phyloP scores from a whole-genome alignment of 2,797 vertebrate genomes.

The Lithobates pipiens region DNA sequence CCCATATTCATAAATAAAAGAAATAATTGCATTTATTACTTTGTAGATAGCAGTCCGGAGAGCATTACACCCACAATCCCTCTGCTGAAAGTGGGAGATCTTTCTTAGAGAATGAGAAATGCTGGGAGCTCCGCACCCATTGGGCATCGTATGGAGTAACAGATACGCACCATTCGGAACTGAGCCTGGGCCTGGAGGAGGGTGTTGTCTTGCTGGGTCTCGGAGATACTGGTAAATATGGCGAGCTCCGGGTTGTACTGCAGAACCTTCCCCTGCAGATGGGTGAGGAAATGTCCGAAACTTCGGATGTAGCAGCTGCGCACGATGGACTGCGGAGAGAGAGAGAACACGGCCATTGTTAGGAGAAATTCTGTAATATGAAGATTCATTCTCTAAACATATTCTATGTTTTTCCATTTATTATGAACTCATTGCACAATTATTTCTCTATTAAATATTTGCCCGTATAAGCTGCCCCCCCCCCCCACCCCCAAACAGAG shows the following conservation, averaged over 20 bases:
- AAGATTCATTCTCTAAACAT: too few relatives aligned
- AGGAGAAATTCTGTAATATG: too few relatives aligned
- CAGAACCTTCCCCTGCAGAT: conserved; percentile 91
- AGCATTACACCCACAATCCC: too few relatives aligned
- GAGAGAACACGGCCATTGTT: background rate
- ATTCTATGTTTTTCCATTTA: too few relatives aligned
- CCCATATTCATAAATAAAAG: too few relatives aligned
- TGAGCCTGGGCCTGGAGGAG: conserved; percentile 96
- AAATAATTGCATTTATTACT: too few relatives aligned
- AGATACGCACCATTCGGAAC: conserved; percentile 91
- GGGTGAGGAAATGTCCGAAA: conserved; percentile 95
- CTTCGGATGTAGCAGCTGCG: conserved; percentile 93
- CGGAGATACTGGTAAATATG: conserved; percentile 94
- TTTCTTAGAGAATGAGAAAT: background rate
- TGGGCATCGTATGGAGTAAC: background rate
- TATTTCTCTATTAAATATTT: too few relatives aligned
- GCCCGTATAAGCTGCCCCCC: too few relatives aligned
- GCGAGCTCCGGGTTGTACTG: conserved; percentile 94
- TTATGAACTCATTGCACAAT: too few relatives aligned
- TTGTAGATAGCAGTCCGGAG: too few relatives aligned
- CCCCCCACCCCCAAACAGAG: too few relatives aligned
- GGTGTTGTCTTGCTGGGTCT: conserved; percentile 88
- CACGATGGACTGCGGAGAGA: conserved; percentile 81
- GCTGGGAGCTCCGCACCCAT: background rate
- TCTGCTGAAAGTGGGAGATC: too few relatives aligned